Evolutionary conservation across 2,888 invertebrate species (phyloP).

Genomic region (Acleris laterana): DNA sequence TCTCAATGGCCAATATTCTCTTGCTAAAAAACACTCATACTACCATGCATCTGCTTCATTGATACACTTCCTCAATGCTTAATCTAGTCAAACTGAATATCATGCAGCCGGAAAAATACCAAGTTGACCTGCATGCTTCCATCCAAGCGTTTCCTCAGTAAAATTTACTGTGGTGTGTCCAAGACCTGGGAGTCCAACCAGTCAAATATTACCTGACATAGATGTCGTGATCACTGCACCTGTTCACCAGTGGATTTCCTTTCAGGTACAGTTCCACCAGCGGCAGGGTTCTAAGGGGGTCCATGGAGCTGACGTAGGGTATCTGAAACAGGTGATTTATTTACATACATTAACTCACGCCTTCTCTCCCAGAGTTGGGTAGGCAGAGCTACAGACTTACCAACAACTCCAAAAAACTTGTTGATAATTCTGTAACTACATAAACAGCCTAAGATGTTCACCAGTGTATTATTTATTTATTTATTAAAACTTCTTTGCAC

Average conservation of each 20-base stretch:
- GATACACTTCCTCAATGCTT: background rate
- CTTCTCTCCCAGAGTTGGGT: too few relatives aligned
- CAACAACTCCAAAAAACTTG: too few relatives aligned
- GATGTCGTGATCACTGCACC: slow-evolving; percentile 89
- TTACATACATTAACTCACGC: too few relatives aligned
- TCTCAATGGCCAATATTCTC: too few relatives aligned
- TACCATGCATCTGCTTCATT: too few relatives aligned
- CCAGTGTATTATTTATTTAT: too few relatives aligned
- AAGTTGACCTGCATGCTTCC: too few relatives aligned
- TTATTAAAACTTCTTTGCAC: too few relatives aligned
- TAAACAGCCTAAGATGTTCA: too few relatives aligned
- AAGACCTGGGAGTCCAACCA: slow-evolving; percentile 38
- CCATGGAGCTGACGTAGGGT: slow-evolving; percentile 86
- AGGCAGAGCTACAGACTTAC: too few relatives aligned
- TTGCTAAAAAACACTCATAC: too few relatives aligned
- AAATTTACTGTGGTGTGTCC: slow-evolving; percentile 29
- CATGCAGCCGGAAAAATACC: slow-evolving; percentile 11
- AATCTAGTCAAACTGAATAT: background rate
- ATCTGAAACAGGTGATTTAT: slow-evolving; percentile 84
- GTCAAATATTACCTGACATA: slow-evolving; percentile 91
- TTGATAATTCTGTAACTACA: too few relatives aligned
- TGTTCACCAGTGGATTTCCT: slow-evolving; percentile 92
- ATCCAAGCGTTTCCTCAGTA: slow-evolving; percentile 2
- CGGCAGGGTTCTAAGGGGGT: slow-evolving; percentile 87
- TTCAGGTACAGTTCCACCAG: slow-evolving; percentile 90